These are phyloP conservation scores for Leiothrix lutea DNA, from an alignment of 2,113 vertebrate species.

Conservation along the genomic window DNA sequence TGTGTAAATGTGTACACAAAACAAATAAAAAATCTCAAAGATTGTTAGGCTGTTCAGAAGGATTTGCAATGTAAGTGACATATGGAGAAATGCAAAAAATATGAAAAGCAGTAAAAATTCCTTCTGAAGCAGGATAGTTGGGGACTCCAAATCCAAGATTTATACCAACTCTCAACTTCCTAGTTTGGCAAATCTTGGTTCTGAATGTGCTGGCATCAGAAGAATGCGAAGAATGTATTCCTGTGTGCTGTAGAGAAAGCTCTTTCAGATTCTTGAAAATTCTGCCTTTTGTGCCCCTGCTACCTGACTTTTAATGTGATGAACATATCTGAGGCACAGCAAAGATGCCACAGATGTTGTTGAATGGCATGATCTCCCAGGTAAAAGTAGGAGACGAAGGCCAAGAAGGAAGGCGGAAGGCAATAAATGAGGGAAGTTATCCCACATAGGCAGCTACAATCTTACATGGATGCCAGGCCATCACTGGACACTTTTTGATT, in stretches of 20 bases:
- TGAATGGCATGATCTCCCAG: not conserved
- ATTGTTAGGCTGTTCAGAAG: not conserved
- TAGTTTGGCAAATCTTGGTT: not conserved
- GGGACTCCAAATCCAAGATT: not conserved
- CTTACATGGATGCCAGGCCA: not conserved
- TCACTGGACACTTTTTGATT: not conserved
- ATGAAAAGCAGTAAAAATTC: not conserved
- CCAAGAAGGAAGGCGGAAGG: not conserved
- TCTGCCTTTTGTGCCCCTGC: not conserved
- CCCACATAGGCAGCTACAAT: not conserved
- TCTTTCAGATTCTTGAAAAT: not conserved
- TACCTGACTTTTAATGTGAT: not conserved
- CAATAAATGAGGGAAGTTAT: not conserved
- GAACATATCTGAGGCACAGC: not conserved
- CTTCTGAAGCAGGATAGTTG: not conserved
- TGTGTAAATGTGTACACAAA: not conserved
- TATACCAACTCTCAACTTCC: not conserved
- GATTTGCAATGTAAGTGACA: not conserved
- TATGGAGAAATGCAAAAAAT: not conserved
- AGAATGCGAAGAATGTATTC: not conserved
- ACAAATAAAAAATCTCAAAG: accelerated
- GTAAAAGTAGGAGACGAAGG: not conserved
- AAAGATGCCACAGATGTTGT: not conserved
- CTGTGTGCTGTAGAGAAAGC: not conserved
- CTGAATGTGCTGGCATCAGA: not conserved